Conservation (phyloP, 2,113 vertebrate genomes). For the Actinemys pallida region DNA sequence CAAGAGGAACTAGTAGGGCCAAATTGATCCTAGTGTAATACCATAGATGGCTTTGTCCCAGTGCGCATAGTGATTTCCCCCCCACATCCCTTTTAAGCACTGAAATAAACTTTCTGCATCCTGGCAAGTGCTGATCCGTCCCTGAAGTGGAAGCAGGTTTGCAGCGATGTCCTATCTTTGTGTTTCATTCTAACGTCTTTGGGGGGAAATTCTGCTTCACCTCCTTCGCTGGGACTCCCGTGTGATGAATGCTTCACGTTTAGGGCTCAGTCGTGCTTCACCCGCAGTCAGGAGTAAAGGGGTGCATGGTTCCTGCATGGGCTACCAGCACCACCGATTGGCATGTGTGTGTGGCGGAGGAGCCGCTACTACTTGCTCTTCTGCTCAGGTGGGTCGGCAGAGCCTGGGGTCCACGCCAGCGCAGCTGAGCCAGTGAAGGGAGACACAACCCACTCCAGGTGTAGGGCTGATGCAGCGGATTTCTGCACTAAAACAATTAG, state of each 20-base stretch:
- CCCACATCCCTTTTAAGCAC: neutral
- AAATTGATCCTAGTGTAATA: rapidly evolving
- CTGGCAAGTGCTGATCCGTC: neutral
- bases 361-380: neutral
- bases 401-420: neutral
- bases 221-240: neutral
- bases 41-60: neutral
- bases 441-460: neutral
- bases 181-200: neutral
- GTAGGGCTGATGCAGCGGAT: neutral
- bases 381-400: neutral
- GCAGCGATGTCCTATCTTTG: neutral
- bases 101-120: neutral
- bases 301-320: neutral
- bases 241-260: neutral
- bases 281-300: neutral
- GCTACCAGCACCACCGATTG: neutral
- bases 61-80: neutral
- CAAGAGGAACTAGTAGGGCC: neutral
- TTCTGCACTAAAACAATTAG: neutral
- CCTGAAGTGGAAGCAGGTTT: neutral
- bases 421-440: neutral
- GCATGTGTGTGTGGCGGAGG: neutral
- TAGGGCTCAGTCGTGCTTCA: neutral
- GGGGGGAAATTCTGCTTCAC: neutral